A percentile compares a stretch with the other conserved stretches of the same genome.
phyloP scores from a whole-genome alignment of 2,888 invertebrate genomes.

The Machimus rusticus region DNA sequence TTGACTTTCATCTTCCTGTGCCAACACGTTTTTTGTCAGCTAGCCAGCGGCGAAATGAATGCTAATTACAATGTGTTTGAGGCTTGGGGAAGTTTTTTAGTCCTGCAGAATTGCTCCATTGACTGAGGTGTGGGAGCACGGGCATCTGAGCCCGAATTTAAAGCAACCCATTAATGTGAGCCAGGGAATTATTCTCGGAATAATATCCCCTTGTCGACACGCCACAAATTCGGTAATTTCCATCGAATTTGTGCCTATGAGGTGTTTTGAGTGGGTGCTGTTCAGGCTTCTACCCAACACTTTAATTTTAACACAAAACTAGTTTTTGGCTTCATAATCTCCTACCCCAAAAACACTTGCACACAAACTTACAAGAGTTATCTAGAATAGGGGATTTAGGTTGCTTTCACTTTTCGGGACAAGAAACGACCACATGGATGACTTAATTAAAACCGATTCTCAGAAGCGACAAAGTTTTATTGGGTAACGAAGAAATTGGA shows the following conservation, averaged over 20 bases:
- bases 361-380: background rate
- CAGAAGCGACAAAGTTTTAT: conserved; percentile 28
- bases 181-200: background rate
- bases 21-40: conserved; percentile 1
- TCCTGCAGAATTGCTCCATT: background rate
- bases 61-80: background rate
- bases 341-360: background rate
- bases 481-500: conserved; percentile 6
- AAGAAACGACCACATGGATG: background rate
- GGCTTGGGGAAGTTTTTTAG: background rate
- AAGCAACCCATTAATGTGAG: background rate
- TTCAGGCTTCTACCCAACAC: background rate
- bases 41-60: background rate
- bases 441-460: conserved; percentile 21
- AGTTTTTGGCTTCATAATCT: background rate
- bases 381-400: background rate
- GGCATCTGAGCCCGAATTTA: background rate
- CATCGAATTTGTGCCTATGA: background rate
- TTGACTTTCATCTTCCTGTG: background rate
- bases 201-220: background rate
- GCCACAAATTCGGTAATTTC: background rate
- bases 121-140: background rate
- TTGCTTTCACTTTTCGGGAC: background rate
- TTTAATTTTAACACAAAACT: background rate
- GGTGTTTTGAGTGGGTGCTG: background rate